These are phyloP conservation scores for Muraenolepis orangiensis DNA, from an alignment of 2,797 vertebrate species.

Conservation along the genomic window DNA sequence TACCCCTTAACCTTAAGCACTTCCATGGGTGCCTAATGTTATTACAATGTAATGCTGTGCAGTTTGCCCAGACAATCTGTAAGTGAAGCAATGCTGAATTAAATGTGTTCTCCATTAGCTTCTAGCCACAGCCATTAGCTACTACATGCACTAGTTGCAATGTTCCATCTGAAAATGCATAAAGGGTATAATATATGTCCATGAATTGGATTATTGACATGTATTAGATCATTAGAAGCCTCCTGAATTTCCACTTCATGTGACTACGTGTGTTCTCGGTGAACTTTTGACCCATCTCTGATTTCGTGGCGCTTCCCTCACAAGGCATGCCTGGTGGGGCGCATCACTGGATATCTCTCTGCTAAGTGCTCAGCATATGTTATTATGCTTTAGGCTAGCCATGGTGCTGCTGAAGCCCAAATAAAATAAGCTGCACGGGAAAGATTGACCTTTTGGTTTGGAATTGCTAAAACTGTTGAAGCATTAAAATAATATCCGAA, in stretches of 20 bases:
- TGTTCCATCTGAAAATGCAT: conserved; percentile 7
- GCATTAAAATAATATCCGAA: neutral
- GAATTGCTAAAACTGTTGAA: neutral
- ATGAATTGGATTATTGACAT: conserved; percentile 46
- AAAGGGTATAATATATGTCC: conserved; percentile 36
- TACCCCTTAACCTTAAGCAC: neutral
- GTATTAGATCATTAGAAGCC: conserved; percentile 47
- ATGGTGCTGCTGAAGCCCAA: neutral
- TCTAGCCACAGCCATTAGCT: conserved; percentile 12
- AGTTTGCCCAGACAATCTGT: neutral
- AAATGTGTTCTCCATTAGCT: conserved; percentile 18
- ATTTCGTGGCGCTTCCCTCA: conserved; percentile 30
- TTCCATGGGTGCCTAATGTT: conserved; percentile 3
- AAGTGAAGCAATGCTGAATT: conserved; percentile 4
- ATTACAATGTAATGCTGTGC: neutral
- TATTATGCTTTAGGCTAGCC: neutral
- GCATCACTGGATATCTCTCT: neutral
- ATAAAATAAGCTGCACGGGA: neutral
- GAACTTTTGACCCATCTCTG: conserved; percentile 44
- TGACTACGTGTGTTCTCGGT: conserved; percentile 42
- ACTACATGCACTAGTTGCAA: conserved; percentile 14
- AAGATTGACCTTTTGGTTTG: neutral
- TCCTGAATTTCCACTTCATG: conserved; percentile 52
- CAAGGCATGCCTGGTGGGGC: conserved; percentile 11
- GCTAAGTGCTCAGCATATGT: neutral